A percentile compares a stretch with the other conserved stretches of the same genome.
Evolutionary conservation across 2,888 invertebrate species (phyloP).

Genomic region (Nomada flava): DNA sequence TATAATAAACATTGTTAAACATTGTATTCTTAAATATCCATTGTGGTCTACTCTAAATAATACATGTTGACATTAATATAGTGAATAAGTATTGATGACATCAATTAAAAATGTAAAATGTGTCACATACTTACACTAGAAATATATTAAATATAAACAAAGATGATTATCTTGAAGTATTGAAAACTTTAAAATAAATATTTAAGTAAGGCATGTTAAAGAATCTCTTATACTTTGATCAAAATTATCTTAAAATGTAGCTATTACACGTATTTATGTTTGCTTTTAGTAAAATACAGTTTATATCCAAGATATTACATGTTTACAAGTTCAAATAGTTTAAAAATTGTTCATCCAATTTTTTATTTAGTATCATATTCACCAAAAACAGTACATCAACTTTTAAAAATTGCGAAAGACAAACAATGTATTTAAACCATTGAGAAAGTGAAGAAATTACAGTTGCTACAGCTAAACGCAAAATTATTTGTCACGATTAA

Average conservation of each 20-base stretch:
- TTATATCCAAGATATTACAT: slow-evolving; percentile 16
- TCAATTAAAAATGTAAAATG: slow-evolving; percentile 45
- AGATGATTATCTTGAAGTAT: slow-evolving; percentile 57
- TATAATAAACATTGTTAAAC: slow-evolving; percentile 21
- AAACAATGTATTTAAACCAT: not conserved
- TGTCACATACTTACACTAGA: slow-evolving; percentile 63
- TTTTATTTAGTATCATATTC: slow-evolving; percentile 20
- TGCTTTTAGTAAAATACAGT: not conserved
- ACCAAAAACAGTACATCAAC: slow-evolving; percentile 13
- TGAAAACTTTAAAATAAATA: slow-evolving; percentile 43
- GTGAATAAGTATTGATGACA: slow-evolving; percentile 26
- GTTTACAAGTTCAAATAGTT: slow-evolving; percentile 14
- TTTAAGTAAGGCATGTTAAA: slow-evolving; percentile 33
- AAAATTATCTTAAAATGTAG: slow-evolving; percentile 25
- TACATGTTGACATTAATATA: slow-evolving; percentile 14
- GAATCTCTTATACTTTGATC: slow-evolving; percentile 17
- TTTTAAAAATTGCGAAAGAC: slow-evolving; percentile 8
- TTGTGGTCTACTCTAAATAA: slow-evolving; percentile 22
- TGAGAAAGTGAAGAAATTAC: slow-evolving; percentile 10
- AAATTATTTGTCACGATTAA: slow-evolving; percentile 5
- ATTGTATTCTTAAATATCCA: slow-evolving; percentile 21
- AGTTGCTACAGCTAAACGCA: not conserved
- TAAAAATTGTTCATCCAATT: slow-evolving; percentile 8
- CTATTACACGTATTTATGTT: slow-evolving; percentile 13
- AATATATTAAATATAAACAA: slow-evolving; percentile 41